Evolutionary conservation across 2,888 invertebrate genomes (phyloP), one percentile per base, ranked within the genome.

Genomic region (Eristalinus aeneus): DNA sequence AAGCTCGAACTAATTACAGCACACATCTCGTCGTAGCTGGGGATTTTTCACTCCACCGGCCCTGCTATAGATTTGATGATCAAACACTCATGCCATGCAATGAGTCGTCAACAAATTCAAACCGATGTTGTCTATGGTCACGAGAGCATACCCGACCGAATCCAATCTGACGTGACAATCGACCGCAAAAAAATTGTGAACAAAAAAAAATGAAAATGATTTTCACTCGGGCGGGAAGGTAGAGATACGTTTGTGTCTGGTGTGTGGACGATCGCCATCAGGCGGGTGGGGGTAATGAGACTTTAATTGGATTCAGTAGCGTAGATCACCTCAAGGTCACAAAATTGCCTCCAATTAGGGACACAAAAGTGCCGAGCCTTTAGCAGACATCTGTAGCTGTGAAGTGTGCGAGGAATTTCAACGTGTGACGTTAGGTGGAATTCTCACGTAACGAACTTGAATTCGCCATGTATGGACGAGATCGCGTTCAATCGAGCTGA

Each of bases 61-160:
- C 80, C 63, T 67, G 80, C 80, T 84, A 54, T 65, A 65, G 74
- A 75, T 72, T 81, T 76, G 85, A 81, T 85, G 76, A 76, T 80
- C 80, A 80, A 76, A 85, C 80, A 32, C 60, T 16, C 20, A 67
- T 73, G 76, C 63, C 74, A 86, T 20, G 71, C 76, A 86, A 82
- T 78, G 82, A 61, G 68, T 71, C 63, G 86, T 78, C 86, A 71
- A 71, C 76, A 78, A 74, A 86, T 86, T 56, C 54, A 77, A 82
- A 78, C 82, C 54, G 86, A 86, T 82, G 82, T 74, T 82, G 82
- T 78, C 86, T 82, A 82, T 82, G 77, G 53, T 39, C 82, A 86
- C 74, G 74, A 71, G 77, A 72, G 46, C 53, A n/a, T 63, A 68
- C 71, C 12, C 46, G 8, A 46, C 20, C 54, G 16, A 85, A 86